Evolutionary conservation across 2,888 invertebrate species (phyloP), one percentile per base, ranked within the genome.

Genomic region (Aleiodes testaceus): DNA sequence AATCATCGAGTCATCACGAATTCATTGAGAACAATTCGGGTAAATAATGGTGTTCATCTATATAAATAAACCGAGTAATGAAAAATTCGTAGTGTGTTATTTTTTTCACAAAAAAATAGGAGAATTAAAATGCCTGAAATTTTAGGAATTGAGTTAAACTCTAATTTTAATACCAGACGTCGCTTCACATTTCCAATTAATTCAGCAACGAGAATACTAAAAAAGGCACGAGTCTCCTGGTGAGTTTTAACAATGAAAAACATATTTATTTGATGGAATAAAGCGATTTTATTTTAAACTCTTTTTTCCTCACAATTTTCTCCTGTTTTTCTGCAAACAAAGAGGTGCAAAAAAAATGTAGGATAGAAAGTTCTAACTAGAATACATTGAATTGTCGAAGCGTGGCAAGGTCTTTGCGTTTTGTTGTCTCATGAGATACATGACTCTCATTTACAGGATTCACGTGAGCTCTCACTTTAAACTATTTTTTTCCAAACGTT

Each of bases 291-390:
- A 12, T 52, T 12, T 52, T 12, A n/a, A n/a, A n/a, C 52, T 18
- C 12, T 20, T 45, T 45, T 45, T 45, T 45, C 1, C 14, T 49
- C 14, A 14, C 14, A 16, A 49, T 49, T 49, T 49, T 49, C 55
- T 55, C 11, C 30, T 55, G n/a, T 26, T 30, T 55, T 55, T 30
- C 55, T 18, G 42, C 12, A 26, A 30, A 59, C 59, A 42, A 59
- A 42, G 36, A 59, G 59, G 16, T n/a, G 6, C 9, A 36, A 36
- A 55, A 26, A 26, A 26, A 55, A 59, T 42, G 42, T 42, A 59
- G 59, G 36, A 16, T 59, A 59, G 59, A 59, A 59, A 59, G 59
- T 59, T 59, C 11, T n/a, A 16, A 59, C 16, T 59, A 16, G 59
- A 59, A 16, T 59, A 59, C 16, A 12, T 36, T 42, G 59, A 42